phyloP scores from a whole-genome alignment of 2,888 invertebrate species.

The Branchinecta sandiegonensis region DNA sequence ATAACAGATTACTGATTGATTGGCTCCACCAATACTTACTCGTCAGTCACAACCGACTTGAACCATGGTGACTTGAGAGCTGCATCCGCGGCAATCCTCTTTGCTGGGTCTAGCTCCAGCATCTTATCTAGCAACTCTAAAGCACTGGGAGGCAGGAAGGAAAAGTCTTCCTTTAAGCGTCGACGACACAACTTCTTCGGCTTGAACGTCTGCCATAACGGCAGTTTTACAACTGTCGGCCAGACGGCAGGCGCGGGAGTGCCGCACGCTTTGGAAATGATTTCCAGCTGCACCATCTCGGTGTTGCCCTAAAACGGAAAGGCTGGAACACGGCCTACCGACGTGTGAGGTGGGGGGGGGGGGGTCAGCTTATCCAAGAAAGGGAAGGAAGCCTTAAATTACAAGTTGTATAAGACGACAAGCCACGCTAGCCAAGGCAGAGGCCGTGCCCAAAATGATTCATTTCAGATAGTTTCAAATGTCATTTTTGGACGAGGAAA shows the following conservation, averaged over 20 bases:
- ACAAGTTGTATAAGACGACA: too few species aligned
- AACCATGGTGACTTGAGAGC: constrained; percentile 86
- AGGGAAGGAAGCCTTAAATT: too few species aligned
- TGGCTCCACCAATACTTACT: constrained; percentile 38
- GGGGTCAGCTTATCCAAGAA: too few species aligned
- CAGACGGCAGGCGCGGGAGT: constrained; percentile 91
- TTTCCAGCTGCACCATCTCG: constrained; percentile 84
- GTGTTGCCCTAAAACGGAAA: constrained; percentile 54
- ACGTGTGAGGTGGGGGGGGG: too few species aligned
- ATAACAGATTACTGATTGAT: too few species aligned
- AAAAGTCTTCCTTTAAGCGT: constrained; percentile 78
- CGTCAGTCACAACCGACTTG: constrained; percentile 72
- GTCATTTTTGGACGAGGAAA: too few species aligned
- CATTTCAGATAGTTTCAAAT: too few species aligned
- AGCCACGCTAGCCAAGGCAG: too few species aligned
- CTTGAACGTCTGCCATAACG: constrained; percentile 77
- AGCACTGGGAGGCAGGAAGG: constrained; percentile 74
- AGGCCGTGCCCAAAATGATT: too few species aligned
- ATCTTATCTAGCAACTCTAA: constrained; percentile 84
- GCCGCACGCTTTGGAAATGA: constrained; percentile 86
- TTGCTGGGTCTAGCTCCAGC: constrained; percentile 88
- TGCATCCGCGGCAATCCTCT: constrained; percentile 81
- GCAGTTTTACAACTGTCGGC: constrained; percentile 87
- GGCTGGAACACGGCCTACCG: too few species aligned
- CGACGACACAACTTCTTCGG: constrained; percentile 80